These are phyloP conservation scores for Fulica atra DNA, from an alignment of 2,113 vertebrate genomes.

Conservation along the genomic window DNA sequence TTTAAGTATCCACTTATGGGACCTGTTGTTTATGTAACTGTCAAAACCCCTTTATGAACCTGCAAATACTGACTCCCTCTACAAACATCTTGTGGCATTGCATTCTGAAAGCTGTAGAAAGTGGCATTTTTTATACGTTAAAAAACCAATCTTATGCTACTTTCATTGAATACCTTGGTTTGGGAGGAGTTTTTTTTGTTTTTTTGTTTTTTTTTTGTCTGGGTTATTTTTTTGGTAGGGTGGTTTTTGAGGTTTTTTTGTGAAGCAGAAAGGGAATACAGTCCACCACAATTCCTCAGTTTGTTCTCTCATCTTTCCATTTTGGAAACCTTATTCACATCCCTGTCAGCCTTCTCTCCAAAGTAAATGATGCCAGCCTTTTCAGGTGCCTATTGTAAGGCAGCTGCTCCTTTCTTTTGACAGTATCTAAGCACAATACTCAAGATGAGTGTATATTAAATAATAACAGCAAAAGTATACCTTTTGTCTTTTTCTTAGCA, in stretches of 20 bases:
- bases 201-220: too few relatives aligned
- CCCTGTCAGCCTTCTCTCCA: background rate
- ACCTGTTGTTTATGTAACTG: background rate
- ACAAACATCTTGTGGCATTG: background rate
- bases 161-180: background rate
- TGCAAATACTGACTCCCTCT: background rate
- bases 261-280: background rate
- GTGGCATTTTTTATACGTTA: background rate
- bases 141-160: background rate
- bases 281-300: background rate
- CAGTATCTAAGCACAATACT: background rate
- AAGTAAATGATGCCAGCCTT: background rate
- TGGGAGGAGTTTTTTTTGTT: too few relatives aligned
- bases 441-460: background rate
- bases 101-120: background rate
- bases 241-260: too few relatives aligned
- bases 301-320: background rate
- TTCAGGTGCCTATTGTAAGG: background rate
- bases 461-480: background rate
- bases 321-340: background rate
- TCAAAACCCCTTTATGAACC: background rate
- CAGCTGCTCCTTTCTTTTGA: background rate
- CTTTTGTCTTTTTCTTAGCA: background rate
- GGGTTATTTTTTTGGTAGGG: too few relatives aligned
- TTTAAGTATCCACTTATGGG: background rate